Base-by-base conservation (phyloP, 2,113 vertebrate species). In the Centropus bengalensis region DNA sequence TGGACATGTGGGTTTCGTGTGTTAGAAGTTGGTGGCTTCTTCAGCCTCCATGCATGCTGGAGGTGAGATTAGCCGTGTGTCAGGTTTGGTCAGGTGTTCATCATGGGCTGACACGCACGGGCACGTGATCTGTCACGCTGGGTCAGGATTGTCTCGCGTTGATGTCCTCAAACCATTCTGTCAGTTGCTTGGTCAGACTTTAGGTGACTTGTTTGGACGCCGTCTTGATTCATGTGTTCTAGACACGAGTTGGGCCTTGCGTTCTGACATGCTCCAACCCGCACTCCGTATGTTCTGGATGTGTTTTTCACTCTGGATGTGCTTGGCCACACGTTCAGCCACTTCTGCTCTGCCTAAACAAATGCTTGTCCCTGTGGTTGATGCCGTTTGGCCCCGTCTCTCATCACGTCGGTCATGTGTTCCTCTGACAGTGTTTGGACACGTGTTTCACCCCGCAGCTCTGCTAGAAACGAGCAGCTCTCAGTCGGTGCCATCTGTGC, bases 391-490 rank as follows among this genome's bases (percentile, higher is more conserved):
- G 16, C 33, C n/a, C 10, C 13, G 9, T 86, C 60, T 56, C 45
- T 55, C 52, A 20, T 80, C 23, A 30, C 0, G 0, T 51, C 1
- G 1, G 27, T 49, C 28, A 2, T 1, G 1, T 51, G 36, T 74
- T 85, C 59, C 38, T 13, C 5, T 55, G 52, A 36, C 36, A 36
- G 9, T 14, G 9, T 62, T 44, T 81, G 12, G 3, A 36, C 49
- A 60, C 18, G 6, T 67, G 3, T 80, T 79, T 80, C 40, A 44
- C 45, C 64, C 21, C 14, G 20, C 19, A 32, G 33, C 55, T 76
- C n/a, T 45, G 33, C 80, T 56, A 67, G 54, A 36, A 42, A 26
- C 32, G 32, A 80, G 4, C 10, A 0, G 59, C 81, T 30, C 42
- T 85, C 30, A 12, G 1, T 14, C 51, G 51, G 10, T 77, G 20